These are phyloP conservation scores for Diarsia rubi DNA, from an alignment of 2,888 invertebrate genomes.

Conservation along the genomic window DNA sequence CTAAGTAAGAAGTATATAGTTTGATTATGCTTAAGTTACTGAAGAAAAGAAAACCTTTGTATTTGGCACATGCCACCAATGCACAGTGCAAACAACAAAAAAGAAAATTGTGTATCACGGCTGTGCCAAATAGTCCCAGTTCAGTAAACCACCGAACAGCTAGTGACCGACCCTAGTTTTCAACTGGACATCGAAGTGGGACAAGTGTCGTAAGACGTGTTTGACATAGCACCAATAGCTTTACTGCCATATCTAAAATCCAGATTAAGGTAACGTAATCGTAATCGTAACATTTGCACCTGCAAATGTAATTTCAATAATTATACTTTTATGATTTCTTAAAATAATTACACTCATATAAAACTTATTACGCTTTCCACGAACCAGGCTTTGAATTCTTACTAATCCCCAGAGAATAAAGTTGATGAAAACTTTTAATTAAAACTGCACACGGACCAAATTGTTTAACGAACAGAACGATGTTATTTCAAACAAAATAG, in stretches of 20 bases:
- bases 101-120: no score
- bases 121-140: no score
- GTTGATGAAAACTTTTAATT: constrained; percentile 51
- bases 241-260: neutral
- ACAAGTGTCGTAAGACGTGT: neutral
- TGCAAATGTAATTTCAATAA: neutral
- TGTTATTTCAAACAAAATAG: constrained; percentile 26
- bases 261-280: neutral
- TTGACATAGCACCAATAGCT: neutral
- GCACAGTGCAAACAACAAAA: no score
- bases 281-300: neutral
- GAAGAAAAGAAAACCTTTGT: no score
- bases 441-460: constrained; percentile 24
- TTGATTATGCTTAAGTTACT: no score
- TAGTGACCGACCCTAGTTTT: no score
- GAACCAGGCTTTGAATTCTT: constrained; percentile 12
- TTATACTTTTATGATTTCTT: neutral
- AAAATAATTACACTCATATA: constrained; percentile 4
- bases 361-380: neutral
- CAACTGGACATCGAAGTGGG: no score
- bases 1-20: no score
- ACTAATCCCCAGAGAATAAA: neutral
- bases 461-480: constrained; percentile 1
- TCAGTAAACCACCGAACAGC: no score
- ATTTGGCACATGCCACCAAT: no score